Conservation (phyloP, 2,888 invertebrate species). For the Mesorhabditis sp. region DNA sequence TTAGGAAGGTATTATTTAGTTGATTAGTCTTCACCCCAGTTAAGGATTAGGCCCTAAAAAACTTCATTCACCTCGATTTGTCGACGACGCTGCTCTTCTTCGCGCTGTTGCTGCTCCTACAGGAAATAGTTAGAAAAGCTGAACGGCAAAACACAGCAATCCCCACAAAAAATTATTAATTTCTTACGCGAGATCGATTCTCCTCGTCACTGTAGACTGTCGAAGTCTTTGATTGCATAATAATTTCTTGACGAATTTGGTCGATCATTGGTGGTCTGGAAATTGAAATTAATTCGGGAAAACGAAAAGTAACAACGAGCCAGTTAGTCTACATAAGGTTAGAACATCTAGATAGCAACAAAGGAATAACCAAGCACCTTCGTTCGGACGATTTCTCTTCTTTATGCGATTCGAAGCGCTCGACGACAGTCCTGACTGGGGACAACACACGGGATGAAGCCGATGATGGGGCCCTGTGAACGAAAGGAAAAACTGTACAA, state of each 20-base stretch:
- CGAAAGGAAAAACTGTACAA: background rate
- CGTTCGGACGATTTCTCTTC: background rate
- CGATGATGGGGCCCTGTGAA: slow-evolving; percentile 3
- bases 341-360: background rate
- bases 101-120: background rate
- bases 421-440: background rate
- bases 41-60: background rate
- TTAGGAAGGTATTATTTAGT: no score
- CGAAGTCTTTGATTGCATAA: slow-evolving; percentile 1
- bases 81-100: background rate
- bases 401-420: background rate
- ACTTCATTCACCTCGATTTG: background rate
- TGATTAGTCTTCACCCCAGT: background rate
- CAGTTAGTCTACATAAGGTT: background rate
- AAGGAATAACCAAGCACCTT: background rate
- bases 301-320: background rate
- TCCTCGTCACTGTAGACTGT: background rate
- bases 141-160: no score
- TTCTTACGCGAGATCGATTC: background rate
- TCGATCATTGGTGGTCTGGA: slow-evolving; percentile 4
- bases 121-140: background rate
- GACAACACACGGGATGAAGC: background rate
- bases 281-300: background rate
- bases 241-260: background rate
- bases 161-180: no score